Evolutionary conservation across 2,888 invertebrate species (phyloP).

Genomic region (Troides oblongomaculatus): DNA sequence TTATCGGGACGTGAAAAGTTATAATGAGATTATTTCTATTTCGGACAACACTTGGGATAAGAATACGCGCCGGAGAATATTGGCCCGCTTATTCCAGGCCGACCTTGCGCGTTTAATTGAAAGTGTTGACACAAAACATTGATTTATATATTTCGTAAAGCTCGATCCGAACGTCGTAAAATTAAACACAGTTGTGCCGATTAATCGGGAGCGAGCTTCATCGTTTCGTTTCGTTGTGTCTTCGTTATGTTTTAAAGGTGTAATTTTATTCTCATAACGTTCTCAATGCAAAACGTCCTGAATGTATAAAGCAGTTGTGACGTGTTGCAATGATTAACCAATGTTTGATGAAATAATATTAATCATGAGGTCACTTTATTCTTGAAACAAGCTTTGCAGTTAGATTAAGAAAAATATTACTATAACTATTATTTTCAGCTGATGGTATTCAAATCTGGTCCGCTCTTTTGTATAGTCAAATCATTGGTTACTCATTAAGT

Average conservation of each 20-base stretch:
- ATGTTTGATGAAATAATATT: neutral
- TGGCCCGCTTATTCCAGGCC: constrained; percentile 49
- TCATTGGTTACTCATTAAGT: no score
- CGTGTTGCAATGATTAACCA: neutral
- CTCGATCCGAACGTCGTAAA: constrained; percentile 62
- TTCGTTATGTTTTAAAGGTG: constrained; percentile 1
- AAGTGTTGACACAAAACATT: constrained; percentile 69
- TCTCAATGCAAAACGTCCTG: neutral
- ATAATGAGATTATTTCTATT: constrained; percentile 73
- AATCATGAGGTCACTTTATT: neutral
- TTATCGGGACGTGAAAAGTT: constrained; percentile 68
- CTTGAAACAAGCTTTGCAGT: neutral
- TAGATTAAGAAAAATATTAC: no score
- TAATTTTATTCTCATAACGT: constrained; percentile 1
- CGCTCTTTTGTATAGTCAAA: no score
- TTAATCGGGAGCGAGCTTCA: constrained; percentile 56
- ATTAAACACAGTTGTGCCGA: constrained; percentile 64
- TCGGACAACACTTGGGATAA: constrained; percentile 64
- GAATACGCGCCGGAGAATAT: constrained; percentile 58
- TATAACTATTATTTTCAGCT: no score
- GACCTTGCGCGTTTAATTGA: constrained; percentile 73
- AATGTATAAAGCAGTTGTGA: neutral
- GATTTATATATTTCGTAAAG: constrained; percentile 70
- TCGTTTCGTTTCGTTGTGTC: constrained; percentile 53
- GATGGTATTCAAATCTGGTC: no score